phyloP scores from a whole-genome alignment of 2,888 invertebrate genomes.

The Junonia oenone region DNA sequence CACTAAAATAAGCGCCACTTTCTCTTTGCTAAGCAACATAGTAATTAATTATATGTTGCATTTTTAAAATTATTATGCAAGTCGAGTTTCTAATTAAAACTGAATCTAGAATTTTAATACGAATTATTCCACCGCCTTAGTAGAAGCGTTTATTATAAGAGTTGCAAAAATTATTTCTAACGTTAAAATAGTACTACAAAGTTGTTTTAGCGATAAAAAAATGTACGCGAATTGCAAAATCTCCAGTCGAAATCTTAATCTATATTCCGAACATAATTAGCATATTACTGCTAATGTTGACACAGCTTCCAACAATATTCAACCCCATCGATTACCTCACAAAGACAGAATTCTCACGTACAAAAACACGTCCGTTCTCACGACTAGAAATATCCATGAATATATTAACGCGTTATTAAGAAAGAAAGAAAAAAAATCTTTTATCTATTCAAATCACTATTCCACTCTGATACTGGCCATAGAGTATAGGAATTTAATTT shows the following conservation, averaged over 20 bases:
- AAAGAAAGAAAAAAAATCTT: constrained; percentile 46
- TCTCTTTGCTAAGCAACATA: neutral
- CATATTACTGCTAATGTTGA: constrained; percentile 69
- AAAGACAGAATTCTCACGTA: constrained; percentile 56
- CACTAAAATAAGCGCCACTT: neutral
- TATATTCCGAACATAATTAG: constrained; percentile 44
- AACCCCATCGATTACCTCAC: constrained; percentile 65
- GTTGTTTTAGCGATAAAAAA: neutral
- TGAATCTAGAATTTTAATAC: neutral
- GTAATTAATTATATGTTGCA: constrained; percentile 16
- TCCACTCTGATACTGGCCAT: constrained; percentile 51
- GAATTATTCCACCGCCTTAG: neutral
- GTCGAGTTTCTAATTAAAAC: constrained; percentile 1
- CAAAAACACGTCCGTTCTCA: constrained; percentile 54
- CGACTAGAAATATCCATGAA: constrained; percentile 58
- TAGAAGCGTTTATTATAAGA: neutral
- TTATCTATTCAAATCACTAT: constrained; percentile 54
- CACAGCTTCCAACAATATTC: constrained; percentile 70
- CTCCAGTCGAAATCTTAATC: neutral
- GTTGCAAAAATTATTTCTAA: neutral
- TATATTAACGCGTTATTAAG: constrained; percentile 56
- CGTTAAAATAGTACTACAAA: neutral
- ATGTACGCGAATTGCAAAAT: neutral
- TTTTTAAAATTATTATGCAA: constrained; percentile 3
- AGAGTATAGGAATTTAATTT: constrained; percentile 55